Evolutionary conservation across 2,113 vertebrate genomes (phyloP), one percentile per base, ranked within the genome.

Genomic region (Entomyzon cyanotis): DNA sequence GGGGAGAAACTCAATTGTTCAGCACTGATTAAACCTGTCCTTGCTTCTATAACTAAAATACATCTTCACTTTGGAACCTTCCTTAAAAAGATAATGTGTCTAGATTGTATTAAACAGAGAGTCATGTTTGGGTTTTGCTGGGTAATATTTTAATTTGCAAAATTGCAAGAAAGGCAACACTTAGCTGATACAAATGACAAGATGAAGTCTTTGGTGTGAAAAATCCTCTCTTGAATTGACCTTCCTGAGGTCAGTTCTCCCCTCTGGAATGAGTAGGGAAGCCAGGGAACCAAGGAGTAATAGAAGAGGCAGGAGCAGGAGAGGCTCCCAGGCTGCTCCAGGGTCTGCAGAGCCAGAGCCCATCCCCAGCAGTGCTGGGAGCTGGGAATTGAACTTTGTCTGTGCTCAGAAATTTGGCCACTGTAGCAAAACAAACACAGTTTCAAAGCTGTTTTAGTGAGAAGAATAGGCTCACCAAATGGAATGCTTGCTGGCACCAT

Each of bases 181-280:
- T 84, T 39, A 41, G 39, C 33, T 76, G 46, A 33, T n/a, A 60
- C 13, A 62, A 58, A 35, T 11, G 39, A 22, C 2, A 5, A 79
- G 15, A 20, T 56, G 19, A 83, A 80, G 49, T 31, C 35, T 1
- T 8, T 17, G 10, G 11, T 22, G 33, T 55, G 49, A 70, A 35
- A 78, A 70, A 12, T 20, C 11, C 15, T 20, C 25, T 75, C 33
- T 42, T 2, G 1, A 35, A 28, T 1, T 1, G 4, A 18, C 8
- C 8, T 25, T 4, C 27, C 25, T 58, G 74, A 84, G 27, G 30
- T 33, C 11, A 56, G 14, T 30, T 79, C 6, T 59, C 16, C 18
- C 21, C 39, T n/a, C 27, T 4, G 13, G 63, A 73, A 42, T 0
- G 0, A 50, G 24, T 0, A 44, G 50, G 30, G 47, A 52, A 59